A percentile compares a stretch with the other conserved stretches of the same genome.
Conservation (phyloP, 2,888 invertebrate genomes). For the Mystacides longicornis region DNA sequence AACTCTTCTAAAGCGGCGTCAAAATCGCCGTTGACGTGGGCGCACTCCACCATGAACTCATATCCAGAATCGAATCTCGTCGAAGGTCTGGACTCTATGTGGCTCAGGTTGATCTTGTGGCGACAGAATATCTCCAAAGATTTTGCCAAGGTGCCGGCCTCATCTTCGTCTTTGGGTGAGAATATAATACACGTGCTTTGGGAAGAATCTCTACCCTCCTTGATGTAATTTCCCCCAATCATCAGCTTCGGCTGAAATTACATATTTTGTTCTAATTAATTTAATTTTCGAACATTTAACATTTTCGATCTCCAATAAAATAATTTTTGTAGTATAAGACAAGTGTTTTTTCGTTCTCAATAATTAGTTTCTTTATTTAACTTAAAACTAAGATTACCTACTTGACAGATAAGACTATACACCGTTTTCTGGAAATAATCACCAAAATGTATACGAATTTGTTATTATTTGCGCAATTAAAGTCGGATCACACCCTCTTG, state of each 20-base stretch:
- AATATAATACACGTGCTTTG: conserved; percentile 81
- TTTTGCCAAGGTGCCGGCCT: conserved; percentile 82
- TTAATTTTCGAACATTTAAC: too few species aligned
- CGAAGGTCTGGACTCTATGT: conserved; percentile 92
- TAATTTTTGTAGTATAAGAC: too few species aligned
- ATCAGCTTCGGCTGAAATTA: conserved; percentile 63
- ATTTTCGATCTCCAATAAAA: not conserved
- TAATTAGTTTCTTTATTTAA: too few species aligned
- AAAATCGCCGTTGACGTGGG: conserved; percentile 65
- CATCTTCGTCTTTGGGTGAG: conserved; percentile 72
- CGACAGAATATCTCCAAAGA: conserved; percentile 84
- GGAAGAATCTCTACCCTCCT: conserved; percentile 66
- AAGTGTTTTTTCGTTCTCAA: too few species aligned
- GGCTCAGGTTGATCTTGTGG: conserved; percentile 72
- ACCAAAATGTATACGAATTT: too few species aligned
- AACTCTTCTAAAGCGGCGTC: conserved; percentile 69
- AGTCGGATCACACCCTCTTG: too few species aligned
- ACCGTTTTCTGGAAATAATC: too few species aligned
- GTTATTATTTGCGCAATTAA: too few species aligned
- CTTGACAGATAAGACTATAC: too few species aligned
- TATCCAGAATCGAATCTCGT: conserved; percentile 65
- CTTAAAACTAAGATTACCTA: too few species aligned
- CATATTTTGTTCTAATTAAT: not conserved
- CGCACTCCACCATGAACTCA: conserved; percentile 93
- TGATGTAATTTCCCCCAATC: conserved; percentile 78